Evolutionary conservation across 2,113 vertebrate genomes (phyloP).

Genomic region (Fulica atra): DNA sequence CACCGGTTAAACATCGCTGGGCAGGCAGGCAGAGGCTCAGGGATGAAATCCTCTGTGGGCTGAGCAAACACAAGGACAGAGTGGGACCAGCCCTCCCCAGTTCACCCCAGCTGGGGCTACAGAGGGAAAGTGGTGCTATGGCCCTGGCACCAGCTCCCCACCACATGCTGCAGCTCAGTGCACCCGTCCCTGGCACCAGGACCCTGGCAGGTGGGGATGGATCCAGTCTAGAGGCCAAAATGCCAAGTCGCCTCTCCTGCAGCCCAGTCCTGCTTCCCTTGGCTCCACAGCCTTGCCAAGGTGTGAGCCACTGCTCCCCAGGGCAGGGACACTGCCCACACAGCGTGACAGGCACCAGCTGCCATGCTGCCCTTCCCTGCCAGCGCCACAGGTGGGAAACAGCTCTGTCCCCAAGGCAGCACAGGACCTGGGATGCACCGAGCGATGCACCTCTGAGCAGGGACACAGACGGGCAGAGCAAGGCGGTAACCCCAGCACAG

Average conservation of each 20-base stretch:
- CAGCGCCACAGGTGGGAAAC: background rate
- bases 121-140: background rate
- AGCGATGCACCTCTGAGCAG: background rate
- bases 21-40: background rate
- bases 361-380: background rate
- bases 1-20: accelerated
- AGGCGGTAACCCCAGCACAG: background rate
- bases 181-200: background rate
- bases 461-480: background rate
- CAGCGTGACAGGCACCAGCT: background rate
- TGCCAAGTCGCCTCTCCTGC: accelerated
- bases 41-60: accelerated
- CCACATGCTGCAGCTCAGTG: accelerated
- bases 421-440: background rate
- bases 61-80: background rate
- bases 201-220: background rate
- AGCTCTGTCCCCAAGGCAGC: background rate
- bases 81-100: background rate
- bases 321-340: background rate
- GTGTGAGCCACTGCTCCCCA: background rate
- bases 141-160: background rate
- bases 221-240: background rate
- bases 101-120: background rate
- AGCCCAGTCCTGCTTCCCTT: background rate
- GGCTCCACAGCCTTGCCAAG: background rate